A percentile compares a stretch with the other conserved stretches of the same genome.
These are phyloP conservation scores for Drosophila pseudoananassae DNA, from an alignment of 1,140 invertebrate species.

Conservation along the genomic window DNA sequence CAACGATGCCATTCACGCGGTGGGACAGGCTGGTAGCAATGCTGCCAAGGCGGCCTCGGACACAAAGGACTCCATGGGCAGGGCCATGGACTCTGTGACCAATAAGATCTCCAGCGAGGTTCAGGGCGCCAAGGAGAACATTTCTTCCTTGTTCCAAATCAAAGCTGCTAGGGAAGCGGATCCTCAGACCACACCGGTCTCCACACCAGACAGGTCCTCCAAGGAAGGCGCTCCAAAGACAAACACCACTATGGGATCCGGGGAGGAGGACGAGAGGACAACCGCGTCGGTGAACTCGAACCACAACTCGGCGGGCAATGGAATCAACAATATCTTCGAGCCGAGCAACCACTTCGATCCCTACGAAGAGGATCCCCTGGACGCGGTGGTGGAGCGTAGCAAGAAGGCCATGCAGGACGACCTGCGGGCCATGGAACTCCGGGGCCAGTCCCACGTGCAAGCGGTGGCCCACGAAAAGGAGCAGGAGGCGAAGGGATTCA, in stretches of 20 bases:
- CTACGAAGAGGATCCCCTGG: slow-evolving; percentile 60
- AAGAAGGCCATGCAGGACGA: slow-evolving; percentile 77
- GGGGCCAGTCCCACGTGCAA: slow-evolving; percentile 35
- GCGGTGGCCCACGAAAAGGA: slow-evolving; percentile 23
- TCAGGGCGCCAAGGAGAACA: slow-evolving; percentile 72
- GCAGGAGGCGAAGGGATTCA: slow-evolving; percentile 63
- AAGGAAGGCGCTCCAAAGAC: slow-evolving; percentile 62
- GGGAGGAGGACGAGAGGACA: slow-evolving; percentile 78
- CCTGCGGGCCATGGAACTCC: slow-evolving; percentile 57
- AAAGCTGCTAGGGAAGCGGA: slow-evolving; percentile 60
- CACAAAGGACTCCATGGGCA: slow-evolving; percentile 69
- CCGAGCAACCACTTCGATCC: slow-evolving; percentile 42
- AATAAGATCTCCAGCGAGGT: slow-evolving; percentile 70
- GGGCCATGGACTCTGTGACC: slow-evolving; percentile 68
- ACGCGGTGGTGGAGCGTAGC: slow-evolving; percentile 73
- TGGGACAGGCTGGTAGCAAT: slow-evolving; percentile 61
- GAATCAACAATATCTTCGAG: slow-evolving; percentile 61
- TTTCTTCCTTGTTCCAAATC: slow-evolving; percentile 73
- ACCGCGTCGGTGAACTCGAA: slow-evolving; percentile 81
- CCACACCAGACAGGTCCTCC: slow-evolving; percentile 38
- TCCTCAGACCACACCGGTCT: slow-evolving; percentile 39
- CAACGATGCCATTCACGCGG: slow-evolving; percentile 54
- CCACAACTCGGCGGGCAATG: slow-evolving; percentile 68
- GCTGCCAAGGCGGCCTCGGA: slow-evolving; percentile 58
- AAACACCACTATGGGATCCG: slow-evolving; percentile 47